phyloP scores from a whole-genome alignment of 2,797 vertebrate species.

The Nyctalus aviator region DNA sequence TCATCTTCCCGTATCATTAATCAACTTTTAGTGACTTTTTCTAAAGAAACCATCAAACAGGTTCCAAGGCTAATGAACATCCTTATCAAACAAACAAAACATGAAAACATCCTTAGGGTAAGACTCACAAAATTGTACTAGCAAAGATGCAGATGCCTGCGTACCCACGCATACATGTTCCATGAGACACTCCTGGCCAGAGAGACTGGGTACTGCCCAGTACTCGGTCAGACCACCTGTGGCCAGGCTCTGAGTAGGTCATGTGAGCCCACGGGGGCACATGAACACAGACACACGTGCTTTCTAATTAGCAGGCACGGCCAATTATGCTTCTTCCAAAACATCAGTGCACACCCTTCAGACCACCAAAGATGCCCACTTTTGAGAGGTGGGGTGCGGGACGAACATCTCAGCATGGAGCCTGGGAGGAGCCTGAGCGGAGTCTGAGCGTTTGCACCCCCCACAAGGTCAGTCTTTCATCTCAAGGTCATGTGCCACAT shows the following conservation, averaged over 20 bases:
- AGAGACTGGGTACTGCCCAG: neutral
- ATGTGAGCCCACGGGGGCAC: neutral
- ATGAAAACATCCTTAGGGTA: neutral
- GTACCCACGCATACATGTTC: neutral
- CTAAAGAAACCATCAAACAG: neutral
- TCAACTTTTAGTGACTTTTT: slow-evolving; percentile 44
- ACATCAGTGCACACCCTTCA: neutral
- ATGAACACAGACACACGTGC: too few relatives aligned
- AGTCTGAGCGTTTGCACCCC: neutral
- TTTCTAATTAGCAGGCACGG: neutral
- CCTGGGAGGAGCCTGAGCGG: neutral
- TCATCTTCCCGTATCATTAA: neutral
- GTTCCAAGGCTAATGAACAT: slow-evolving; percentile 35
- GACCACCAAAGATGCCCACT: slow-evolving; percentile 22
- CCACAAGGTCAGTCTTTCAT: neutral
- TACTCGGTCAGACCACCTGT: too few relatives aligned
- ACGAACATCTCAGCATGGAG: neutral
- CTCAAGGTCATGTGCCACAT: neutral
- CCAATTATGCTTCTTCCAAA: slow-evolving; percentile 54
- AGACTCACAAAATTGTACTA: neutral
- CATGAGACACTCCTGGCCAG: neutral
- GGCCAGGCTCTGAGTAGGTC: too few relatives aligned
- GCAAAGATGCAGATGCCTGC: neutral
- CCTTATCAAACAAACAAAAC: neutral
- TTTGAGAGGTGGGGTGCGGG: neutral